Base-by-base conservation (phyloP, 2,797 vertebrate genomes). In the Melopsittacus undulatus region DNA sequence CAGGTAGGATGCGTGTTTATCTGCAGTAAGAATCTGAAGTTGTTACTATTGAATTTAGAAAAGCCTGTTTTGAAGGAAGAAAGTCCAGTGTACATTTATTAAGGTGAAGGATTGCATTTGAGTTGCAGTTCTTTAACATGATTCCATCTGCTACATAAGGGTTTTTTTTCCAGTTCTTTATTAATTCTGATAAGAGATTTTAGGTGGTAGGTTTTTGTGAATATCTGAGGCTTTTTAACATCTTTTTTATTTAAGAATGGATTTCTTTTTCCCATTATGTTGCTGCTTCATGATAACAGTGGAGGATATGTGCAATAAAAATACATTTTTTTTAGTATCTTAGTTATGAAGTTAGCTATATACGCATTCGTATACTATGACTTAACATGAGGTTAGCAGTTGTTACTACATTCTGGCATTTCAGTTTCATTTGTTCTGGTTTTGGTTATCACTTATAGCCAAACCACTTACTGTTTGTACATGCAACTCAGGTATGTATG, bases 1-100 rank as follows among this genome's bases (percentile, higher is more conserved):
- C 99, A 99, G 99, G 99, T 99, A 98, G 67, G 97, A 83, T 52
- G 83, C 5, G 0, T 34, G 26, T 42, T 87, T 46, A 26, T 91
- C 40, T 78, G 30, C 68, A 42, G 6, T 73, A 70, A 43, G 76
- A n/a, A 24, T 62, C 34, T 75, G 56, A 45, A 81, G 14, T 80
- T 92, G 68, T 67, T 42, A 9, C 73, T 72, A n/a, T 4, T 87
- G 29, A 34, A 54, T 74, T 80, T 63, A 72, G 64, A 74, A 91
- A 76, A 68, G 43, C 29, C 13, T 73, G 1, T 78, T 91, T 78
- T 72, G 26, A 40, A 69, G 42, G 6, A 66, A 69, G 10, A 43
- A 40, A n/a, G 3, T 59, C 57, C 38, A 51, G 49, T 51, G 23
- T 84, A 6, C 30, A 22, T 52, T 68, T 93, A 24, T 82, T 76